phyloP scores from a whole-genome alignment of 2,888 invertebrate genomes.

The Tachystola acroxantha region DNA sequence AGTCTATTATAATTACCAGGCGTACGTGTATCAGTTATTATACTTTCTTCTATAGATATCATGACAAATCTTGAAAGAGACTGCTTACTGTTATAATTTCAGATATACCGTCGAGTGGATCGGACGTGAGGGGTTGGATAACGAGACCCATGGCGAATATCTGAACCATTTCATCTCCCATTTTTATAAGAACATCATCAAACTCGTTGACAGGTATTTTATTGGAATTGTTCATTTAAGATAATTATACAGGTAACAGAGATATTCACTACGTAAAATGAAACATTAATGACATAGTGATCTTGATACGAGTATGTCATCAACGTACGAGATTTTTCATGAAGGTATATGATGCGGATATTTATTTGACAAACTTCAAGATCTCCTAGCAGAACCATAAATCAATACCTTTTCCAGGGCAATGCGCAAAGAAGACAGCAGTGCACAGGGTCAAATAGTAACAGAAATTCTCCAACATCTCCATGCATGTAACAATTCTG shows the following conservation, averaged over 20 bases:
- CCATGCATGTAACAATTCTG: conserved; percentile 96
- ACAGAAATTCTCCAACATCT: conserved; percentile 96
- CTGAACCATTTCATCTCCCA: conserved; percentile 95
- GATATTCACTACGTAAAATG: too few species aligned
- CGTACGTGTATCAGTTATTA: too few species aligned
- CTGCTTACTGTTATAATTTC: too few species aligned
- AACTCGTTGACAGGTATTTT: conserved; percentile 90
- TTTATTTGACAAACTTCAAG: too few species aligned
- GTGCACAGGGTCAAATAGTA: conserved; percentile 95
- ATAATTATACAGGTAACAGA: conserved; percentile 3
- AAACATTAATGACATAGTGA: too few species aligned
- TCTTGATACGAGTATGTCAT: too few species aligned
- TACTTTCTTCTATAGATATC: too few species aligned
- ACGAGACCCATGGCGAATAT: conserved; percentile 95
- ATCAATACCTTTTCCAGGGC: conserved; percentile 77
- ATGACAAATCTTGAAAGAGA: too few species aligned
- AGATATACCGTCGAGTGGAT: conserved; percentile 98
- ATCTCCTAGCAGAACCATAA: too few species aligned
- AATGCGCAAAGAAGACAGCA: conserved; percentile 96
- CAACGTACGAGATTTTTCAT: too few species aligned
- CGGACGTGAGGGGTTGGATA: conserved; percentile 94
- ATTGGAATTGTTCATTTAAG: conserved; percentile 8
- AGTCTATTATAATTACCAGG: too few species aligned
- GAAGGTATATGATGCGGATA: too few species aligned
- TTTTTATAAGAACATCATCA: conserved; percentile 94